Conservation (phyloP, 2,797 vertebrate genomes). For the Enteromius argenteus region DNA sequence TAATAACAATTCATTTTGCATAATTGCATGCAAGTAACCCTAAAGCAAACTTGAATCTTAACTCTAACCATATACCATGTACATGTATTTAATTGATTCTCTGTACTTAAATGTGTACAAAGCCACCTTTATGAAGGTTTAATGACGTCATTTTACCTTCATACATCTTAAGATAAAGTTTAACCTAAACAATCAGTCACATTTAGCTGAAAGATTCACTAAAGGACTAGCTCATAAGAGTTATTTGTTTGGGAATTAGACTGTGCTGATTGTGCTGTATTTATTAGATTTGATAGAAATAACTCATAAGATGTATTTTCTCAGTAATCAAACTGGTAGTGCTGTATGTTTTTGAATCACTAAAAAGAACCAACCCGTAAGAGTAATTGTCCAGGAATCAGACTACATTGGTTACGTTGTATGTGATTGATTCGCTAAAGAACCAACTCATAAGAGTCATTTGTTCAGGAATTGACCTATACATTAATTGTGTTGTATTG, state of each 20-base stretch:
- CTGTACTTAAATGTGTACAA: too few species aligned
- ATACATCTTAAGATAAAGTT: too few species aligned
- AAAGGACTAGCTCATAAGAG: not conserved
- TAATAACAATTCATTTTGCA: too few species aligned
- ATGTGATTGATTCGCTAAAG: not conserved
- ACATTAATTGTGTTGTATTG: too few species aligned
- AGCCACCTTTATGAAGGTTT: too few species aligned
- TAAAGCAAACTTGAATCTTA: too few species aligned
- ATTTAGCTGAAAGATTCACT: not conserved
- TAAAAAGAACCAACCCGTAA: not conserved
- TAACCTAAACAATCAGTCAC: not conserved
- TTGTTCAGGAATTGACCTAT: not conserved
- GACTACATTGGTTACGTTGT: not conserved
- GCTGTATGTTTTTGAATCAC: not conserved
- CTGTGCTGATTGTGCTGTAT: not conserved
- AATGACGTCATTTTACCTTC: too few species aligned
- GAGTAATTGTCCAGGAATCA: not conserved
- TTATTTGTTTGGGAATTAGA: not conserved
- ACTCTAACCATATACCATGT: too few species aligned
- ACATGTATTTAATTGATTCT: too few species aligned
- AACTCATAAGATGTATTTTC: not conserved
- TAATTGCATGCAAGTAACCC: too few species aligned
- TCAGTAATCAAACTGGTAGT: not conserved
- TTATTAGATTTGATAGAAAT: not conserved
- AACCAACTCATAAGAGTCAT: not conserved